Percentiles rank a stretch among this genome's conserved stretches.
These are phyloP conservation scores for Octomys mimax DNA, from an alignment of 2,797 vertebrate species.

Conservation along the genomic window DNA sequence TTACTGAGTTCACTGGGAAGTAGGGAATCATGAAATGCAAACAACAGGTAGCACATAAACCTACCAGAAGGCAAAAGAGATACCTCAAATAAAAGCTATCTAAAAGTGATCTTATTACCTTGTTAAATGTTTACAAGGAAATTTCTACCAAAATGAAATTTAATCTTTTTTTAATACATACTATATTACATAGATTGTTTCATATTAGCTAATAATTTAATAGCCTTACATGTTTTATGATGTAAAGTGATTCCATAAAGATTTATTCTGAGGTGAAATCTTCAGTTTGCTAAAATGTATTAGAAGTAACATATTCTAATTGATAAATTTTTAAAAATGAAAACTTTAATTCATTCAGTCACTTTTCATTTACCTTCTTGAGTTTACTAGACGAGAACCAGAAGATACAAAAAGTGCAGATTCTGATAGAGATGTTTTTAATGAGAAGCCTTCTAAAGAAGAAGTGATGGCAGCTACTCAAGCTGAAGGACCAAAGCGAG, in stretches of 20 bases:
- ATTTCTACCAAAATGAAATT: constrained; percentile 29
- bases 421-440: constrained; percentile 98
- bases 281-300: constrained; percentile 48
- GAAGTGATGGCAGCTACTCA: constrained; percentile 99
- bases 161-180: constrained; percentile 1
- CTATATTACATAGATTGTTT: constrained; percentile 16
- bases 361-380: constrained; percentile 72
- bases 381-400: constrained; percentile 98
- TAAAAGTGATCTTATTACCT: neutral
- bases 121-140: constrained; percentile 13
- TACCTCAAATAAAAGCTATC: neutral
- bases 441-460: constrained; percentile 99
- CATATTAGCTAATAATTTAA: constrained; percentile 57
- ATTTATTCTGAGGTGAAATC: constrained; percentile 55
- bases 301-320: constrained; percentile 56
- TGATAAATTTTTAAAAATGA: constrained; percentile 58
- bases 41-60: neutral
- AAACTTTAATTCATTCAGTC: constrained; percentile 60
- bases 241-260: constrained; percentile 20
- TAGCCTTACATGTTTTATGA: neutral
- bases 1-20: neutral
- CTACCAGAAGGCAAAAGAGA: neutral
- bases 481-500: constrained; percentile 98
- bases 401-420: constrained; percentile 99
- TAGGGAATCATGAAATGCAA: constrained; percentile 43